Evolutionary conservation across 2,797 vertebrate species (phyloP).

Genomic region (Pangasius krempfi): DNA sequence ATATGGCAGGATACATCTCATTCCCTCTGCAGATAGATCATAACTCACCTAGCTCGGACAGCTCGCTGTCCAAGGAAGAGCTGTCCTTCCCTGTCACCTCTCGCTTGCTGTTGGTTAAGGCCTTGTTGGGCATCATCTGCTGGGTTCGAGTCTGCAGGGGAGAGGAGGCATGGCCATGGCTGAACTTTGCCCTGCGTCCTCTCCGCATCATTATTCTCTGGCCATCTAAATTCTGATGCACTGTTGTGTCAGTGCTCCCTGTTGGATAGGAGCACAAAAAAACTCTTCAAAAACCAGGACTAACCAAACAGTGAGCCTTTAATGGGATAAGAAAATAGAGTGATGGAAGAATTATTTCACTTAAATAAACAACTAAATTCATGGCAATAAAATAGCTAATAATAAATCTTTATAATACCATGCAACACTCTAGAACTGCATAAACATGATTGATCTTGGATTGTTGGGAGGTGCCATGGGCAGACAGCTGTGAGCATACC

Average conservation of each 20-base stretch:
- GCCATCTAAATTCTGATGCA: conserved; percentile 62
- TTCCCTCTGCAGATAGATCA: conserved; percentile 31
- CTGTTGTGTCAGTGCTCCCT: conserved; percentile 58
- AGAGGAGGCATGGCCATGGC: conserved; percentile 52
- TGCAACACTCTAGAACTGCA: conserved; percentile 1
- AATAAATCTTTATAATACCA: not conserved
- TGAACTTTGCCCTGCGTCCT: conserved; percentile 72
- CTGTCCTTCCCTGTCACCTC: conserved; percentile 49
- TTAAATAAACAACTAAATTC: not conserved
- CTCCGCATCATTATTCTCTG: conserved; percentile 67
- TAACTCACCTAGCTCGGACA: conserved; percentile 72
- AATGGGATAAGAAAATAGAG: not conserved
- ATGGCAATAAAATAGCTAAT: not conserved
- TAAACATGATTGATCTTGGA: not conserved
- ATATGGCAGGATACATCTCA: conserved; percentile 46
- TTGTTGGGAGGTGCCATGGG: not conserved
- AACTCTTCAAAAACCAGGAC: not conserved
- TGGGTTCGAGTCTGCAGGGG: conserved; percentile 37
- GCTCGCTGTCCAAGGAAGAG: conserved; percentile 66
- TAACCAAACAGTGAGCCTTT: conserved; percentile 4
- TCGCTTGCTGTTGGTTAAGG: conserved; percentile 39
- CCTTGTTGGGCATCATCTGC: conserved; percentile 37
- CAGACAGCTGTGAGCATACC: conserved; percentile 30
- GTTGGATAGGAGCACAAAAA: conserved; percentile 22
- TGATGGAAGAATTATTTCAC: not conserved